phyloP scores from a whole-genome alignment of 2,797 vertebrate genomes.

The Lithobates pipiens region DNA sequence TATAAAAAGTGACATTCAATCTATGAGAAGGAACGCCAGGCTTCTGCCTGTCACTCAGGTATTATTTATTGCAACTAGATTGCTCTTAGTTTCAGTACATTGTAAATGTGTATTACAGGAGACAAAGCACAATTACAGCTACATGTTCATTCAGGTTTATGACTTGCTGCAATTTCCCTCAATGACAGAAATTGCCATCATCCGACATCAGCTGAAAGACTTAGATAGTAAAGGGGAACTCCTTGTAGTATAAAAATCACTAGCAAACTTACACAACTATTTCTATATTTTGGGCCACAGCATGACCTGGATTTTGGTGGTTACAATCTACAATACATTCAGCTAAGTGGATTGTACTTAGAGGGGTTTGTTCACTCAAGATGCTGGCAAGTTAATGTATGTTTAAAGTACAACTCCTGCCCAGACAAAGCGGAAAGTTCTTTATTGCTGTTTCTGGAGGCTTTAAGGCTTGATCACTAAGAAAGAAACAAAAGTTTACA shows the following conservation, averaged over 20 bases:
- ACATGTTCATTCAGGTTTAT: conserved; percentile 27
- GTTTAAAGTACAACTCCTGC: too few relatives aligned
- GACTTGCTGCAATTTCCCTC: conserved; percentile 9
- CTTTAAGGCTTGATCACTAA: too few relatives aligned
- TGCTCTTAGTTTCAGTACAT: conserved; percentile 54
- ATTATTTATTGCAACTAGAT: conserved; percentile 53
- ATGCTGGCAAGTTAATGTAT: too few relatives aligned
- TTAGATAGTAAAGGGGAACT: not conserved
- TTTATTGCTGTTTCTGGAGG: too few relatives aligned
- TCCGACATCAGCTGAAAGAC: conserved; percentile 8
- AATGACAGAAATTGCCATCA: conserved; percentile 5
- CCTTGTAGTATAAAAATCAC: too few relatives aligned
- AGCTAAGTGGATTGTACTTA: too few relatives aligned
- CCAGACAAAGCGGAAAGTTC: too few relatives aligned
- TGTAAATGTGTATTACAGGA: conserved; percentile 48
- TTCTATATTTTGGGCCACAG: not conserved
- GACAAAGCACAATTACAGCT: conserved; percentile 45
- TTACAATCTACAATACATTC: too few relatives aligned
- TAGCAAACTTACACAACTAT: not conserved
- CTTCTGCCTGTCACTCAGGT: conserved; percentile 37
- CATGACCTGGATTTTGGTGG: too few relatives aligned
- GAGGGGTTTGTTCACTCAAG: too few relatives aligned
- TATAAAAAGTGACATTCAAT: conserved; percentile 63
- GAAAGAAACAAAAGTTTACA: too few relatives aligned
- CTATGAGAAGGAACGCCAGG: conserved; percentile 53